A percentile compares a stretch with the other conserved stretches of the same genome.
Evolutionary conservation across 2,888 invertebrate species (phyloP).

Genomic region (Pachydiplax longipennis): DNA sequence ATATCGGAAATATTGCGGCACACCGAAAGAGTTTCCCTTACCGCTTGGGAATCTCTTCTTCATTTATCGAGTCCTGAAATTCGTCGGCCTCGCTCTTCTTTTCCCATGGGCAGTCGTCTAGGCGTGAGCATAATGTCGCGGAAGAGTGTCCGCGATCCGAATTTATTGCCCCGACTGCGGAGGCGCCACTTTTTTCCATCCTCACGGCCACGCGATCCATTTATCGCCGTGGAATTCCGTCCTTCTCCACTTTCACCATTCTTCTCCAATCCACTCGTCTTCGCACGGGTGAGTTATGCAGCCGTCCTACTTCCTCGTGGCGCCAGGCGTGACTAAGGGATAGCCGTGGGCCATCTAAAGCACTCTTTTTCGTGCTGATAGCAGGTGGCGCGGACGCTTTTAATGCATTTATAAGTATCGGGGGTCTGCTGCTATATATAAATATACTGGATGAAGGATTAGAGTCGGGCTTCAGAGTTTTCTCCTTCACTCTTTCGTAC

Average conservation of each 20-base stretch:
- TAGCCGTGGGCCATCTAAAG: neutral
- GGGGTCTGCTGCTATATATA: neutral
- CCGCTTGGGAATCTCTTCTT: too few relatives aligned
- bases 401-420: neutral
- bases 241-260: neutral
- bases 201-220: slow-evolving; percentile 6
- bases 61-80: too few relatives aligned
- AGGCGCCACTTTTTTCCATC: neutral
- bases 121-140: slow-evolving; percentile 27
- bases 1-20: too few relatives aligned
- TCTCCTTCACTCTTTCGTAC: too few relatives aligned
- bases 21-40: too few relatives aligned
- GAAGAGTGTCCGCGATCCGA: slow-evolving; percentile 6
- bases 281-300: slow-evolving; percentile 7
- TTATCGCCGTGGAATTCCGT: slow-evolving; percentile 15
- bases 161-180: slow-evolving; percentile 14
- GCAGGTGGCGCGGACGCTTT: neutral
- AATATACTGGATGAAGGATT: neutral
- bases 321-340: slow-evolving; percentile 43
- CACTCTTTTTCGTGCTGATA: neutral
- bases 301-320: neutral
- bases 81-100: neutral
- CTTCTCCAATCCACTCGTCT: neutral
- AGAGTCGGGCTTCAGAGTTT: too few relatives aligned
- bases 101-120: too few relatives aligned